Base-by-base conservation (phyloP, 2,797 vertebrate genomes). In the Nannoperca australis region DNA sequence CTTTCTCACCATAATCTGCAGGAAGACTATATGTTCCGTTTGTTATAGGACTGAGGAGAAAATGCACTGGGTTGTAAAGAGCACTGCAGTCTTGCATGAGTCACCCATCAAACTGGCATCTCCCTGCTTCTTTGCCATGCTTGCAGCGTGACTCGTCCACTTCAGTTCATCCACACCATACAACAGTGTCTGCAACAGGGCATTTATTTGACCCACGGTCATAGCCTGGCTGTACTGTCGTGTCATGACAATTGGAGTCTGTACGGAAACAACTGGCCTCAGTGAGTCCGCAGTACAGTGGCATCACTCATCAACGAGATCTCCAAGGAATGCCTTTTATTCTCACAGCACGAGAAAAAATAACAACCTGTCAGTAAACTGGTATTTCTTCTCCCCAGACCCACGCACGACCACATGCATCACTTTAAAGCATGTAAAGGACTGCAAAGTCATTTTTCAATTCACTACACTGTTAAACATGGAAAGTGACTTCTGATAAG, bases 161-260 rank as follows among this genome's bases (percentile, higher is more conserved):
- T 77, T 64, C 51, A 34, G 42, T 79, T 75, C 77, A 63, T 83
- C 69, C 12, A 38, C 56, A 76, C 51, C 53, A 51, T 12, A 61
- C 66, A 58, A 22, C 69, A 34, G 60, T 44, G 69, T 81, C 81
- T 58, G 47, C 73, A 40, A 14, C 40, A 51, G 65, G 69, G 79
- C 32, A 64, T 66, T 78, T 67, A 45, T 55, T 55, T 82, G 71
- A 82, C 76, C 76, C 47, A 22, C 45, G 67, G 83, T 8, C 62
- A 47, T 2, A 59, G 84, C 78, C 20, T 42, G 76, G 78, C 73
- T 63, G 63, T 9, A 18, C 79, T 75, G 84, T 77, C 84, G 55
- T 82, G 83, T 89, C 88, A 77, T 51, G 78, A 92, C 88, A 91
- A 90, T 78, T 70, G 53, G 55, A 77, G 79, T 83, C 85, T 91